These are phyloP conservation scores for Brachypalpus laphriformis DNA, from an alignment of 2,888 invertebrate species.

Conservation along the genomic window DNA sequence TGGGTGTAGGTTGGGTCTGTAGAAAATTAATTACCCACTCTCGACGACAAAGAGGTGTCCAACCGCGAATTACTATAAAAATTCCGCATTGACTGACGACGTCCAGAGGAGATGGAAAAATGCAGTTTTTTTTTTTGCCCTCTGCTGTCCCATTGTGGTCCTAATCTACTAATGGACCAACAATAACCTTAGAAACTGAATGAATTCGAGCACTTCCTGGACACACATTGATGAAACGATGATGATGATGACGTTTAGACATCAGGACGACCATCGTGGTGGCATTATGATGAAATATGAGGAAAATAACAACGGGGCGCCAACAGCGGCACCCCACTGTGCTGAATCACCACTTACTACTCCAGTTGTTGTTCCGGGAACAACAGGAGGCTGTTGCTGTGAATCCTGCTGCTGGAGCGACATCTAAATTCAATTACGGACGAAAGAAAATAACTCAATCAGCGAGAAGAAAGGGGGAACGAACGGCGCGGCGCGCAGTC, in stretches of 20 bases:
- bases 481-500: conserved; percentile 13
- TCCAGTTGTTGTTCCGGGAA: conserved; percentile 62
- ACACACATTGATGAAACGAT: conserved; percentile 22
- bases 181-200: conserved; percentile 67
- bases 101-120: conserved; percentile 20
- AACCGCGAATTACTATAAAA: conserved; percentile 70
- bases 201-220: conserved; percentile 63
- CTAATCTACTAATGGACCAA: conserved; percentile 74
- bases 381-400: conserved; percentile 63
- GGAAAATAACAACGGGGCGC: conserved; percentile 59
- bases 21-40: conserved; percentile 70
- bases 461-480: conserved; percentile 56
- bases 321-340: conserved; percentile 76
- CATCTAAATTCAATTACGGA: conserved; percentile 75
- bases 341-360: conserved; percentile 81
- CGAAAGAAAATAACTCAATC: conserved; percentile 74
- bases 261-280: conserved; percentile 48
- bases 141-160: conserved; percentile 60
- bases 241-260: conserved; percentile 67
- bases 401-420: conserved; percentile 52
- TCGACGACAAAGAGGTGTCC: conserved; percentile 64
- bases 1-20: conserved; percentile 12
- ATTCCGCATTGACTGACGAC: conserved; percentile 29
- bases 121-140: too few species aligned
- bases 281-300: conserved; percentile 68